Percentiles rank a stretch among this genome's conserved stretches.
Conservation (phyloP, 2,113 vertebrate genomes). For the Cyanoramphus novaezelandiae region DNA sequence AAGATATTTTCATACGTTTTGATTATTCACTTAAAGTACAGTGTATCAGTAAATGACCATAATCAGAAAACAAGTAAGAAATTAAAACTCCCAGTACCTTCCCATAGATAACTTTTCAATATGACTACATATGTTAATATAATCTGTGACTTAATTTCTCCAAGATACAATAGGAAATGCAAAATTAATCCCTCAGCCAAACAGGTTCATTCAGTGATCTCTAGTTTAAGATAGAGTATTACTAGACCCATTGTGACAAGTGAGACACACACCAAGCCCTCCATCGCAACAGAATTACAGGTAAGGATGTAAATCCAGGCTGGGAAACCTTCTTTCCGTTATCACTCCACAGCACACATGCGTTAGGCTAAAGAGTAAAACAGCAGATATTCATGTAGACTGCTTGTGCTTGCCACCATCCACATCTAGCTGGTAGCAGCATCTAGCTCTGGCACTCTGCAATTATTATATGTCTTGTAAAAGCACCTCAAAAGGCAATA, state of each 20-base stretch:
- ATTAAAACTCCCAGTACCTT: not conserved
- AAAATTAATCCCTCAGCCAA: not conserved
- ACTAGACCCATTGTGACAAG: accelerated
- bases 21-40: not conserved
- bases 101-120: not conserved
- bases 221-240: not conserved
- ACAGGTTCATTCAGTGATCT: not conserved
- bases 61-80: not conserved
- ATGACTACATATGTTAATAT: not conserved
- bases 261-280: accelerated
- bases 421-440: not conserved
- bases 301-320: not conserved
- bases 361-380: not conserved
- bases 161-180: not conserved
- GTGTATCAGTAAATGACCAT: not conserved
- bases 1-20: not conserved
- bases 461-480: not conserved
- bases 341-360: accelerated
- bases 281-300: not conserved
- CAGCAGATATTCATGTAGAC: not conserved
- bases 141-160: not conserved
- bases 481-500: not conserved
- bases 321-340: not conserved
- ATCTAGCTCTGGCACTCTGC: not conserved
- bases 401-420: not conserved